These are phyloP conservation scores for Heliconius eleuchia DNA, from an alignment of 1,140 invertebrate genomes.

Conservation along the genomic window DNA sequence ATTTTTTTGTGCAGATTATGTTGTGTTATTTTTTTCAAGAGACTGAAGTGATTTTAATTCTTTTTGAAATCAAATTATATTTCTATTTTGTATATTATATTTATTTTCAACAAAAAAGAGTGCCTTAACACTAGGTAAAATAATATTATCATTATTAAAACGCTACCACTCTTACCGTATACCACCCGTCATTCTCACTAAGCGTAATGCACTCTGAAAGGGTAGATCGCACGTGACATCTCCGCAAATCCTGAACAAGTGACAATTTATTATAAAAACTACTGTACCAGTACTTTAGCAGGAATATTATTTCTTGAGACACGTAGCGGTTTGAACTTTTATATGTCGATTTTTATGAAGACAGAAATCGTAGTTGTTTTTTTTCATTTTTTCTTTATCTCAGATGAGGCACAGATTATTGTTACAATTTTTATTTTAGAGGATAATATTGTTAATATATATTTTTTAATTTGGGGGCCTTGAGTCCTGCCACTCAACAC, in stretches of 20 bases:
- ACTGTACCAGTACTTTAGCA: constrained; percentile 9
- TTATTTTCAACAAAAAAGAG: no score
- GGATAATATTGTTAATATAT: background rate
- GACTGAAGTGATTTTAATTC: no score
- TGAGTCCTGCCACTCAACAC: no score
- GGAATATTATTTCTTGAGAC: constrained; percentile 26
- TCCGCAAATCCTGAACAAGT: constrained; percentile 43
- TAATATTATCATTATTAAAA: background rate
- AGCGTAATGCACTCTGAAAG: constrained; percentile 59
- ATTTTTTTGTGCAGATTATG: no score
- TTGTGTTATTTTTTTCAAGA: no score
- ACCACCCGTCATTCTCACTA: constrained; percentile 25
- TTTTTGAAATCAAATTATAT: no score
- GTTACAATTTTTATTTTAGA: background rate
- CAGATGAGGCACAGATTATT: background rate
- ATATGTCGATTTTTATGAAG: constrained; percentile 9
- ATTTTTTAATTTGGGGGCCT: no score
- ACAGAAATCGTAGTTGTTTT: background rate
- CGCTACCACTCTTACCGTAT: constrained; percentile 32
- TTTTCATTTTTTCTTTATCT: constrained; percentile 7
- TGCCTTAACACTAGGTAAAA: no score
- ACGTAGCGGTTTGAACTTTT: constrained; percentile 13
- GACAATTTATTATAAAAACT: constrained; percentile 43
- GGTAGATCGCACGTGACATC: constrained; percentile 51
- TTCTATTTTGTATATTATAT: no score